Base-by-base conservation (phyloP, 2,888 invertebrate genomes). In the Orthosia gracilis region DNA sequence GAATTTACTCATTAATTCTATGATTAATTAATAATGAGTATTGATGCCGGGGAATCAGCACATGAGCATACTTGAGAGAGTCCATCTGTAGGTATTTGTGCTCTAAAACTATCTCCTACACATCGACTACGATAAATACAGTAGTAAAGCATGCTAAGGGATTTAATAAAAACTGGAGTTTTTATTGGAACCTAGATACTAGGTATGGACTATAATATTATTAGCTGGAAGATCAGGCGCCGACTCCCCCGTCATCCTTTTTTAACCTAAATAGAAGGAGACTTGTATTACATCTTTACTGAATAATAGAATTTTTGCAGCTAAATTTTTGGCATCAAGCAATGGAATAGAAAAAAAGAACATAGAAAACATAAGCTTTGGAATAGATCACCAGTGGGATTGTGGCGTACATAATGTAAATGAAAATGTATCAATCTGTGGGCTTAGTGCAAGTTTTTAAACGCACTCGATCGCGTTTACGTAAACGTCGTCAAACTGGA, bases 301-400 rank as follows among this genome's bases (percentile, higher is more conserved):
- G 93, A 94, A 93, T 93, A 92, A 91, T 92, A 94, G 88, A 92
- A 89, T 90, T 91, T 93, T 89, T 93, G 93, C 93, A 93, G 93
- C 93, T 91, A 94, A 94, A 90, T 96, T 95, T 96, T 96, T 96
- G 96, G 96, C 95, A 95, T 96, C 92, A 96, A 96, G 96, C 95
- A 95, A 95, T 92, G 93, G 92, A 93, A 92, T 89, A 92, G 89
- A 92, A 90, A 79, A 72, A 80, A 83, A 89, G 88, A 80, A 80
- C 64, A 89, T 86, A 92, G 90, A 91, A 90, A 94, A 93, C 88
- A 69, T 91, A 94, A 93, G 94, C 95, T 96, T 96, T 96, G 96
- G 96, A 94, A 95, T 93, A 95, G 93, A 92, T 86, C 84, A 89
- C 93, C 94, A 94, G 94, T 94, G 94, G 94, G 93, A 93, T 90